Percentiles rank a stretch among this genome's conserved stretches.
These are phyloP conservation scores for Diaprepes abbreviatus DNA, from an alignment of 2,888 invertebrate genomes.

Conservation along the genomic window DNA sequence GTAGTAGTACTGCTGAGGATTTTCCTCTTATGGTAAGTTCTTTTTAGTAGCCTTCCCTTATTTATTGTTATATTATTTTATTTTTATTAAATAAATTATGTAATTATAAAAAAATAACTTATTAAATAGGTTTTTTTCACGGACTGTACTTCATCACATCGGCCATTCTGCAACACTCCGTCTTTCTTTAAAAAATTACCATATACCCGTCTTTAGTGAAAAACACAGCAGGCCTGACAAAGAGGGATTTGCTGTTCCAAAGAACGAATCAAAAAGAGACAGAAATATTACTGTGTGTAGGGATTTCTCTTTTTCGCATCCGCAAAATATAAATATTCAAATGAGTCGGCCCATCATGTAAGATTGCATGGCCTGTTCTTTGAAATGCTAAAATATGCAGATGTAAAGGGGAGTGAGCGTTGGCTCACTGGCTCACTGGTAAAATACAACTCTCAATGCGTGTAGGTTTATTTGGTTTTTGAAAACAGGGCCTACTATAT, in stretches of 20 bases:
- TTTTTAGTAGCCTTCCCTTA: too few species aligned
- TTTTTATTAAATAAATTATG: too few species aligned
- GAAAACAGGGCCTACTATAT: slow-evolving; percentile 17
- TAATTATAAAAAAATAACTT: too few species aligned
- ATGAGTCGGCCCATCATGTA: slow-evolving; percentile 57
- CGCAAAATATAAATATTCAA: slow-evolving; percentile 59
- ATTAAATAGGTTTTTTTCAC: slow-evolving; percentile 35
- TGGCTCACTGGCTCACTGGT: slow-evolving; percentile 52
- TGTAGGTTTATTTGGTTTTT: slow-evolving; percentile 18
- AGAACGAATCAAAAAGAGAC: slow-evolving; percentile 16
- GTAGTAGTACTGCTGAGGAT: too few species aligned
- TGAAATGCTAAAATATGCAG: slow-evolving; percentile 66
- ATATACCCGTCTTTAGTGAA: slow-evolving; percentile 24
- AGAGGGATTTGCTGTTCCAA: background rate
- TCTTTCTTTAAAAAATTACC: slow-evolving; percentile 53
- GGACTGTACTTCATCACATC: slow-evolving; percentile 51
- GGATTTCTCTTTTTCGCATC: slow-evolving; percentile 34
- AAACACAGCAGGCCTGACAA: slow-evolving; percentile 5
- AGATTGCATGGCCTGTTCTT: slow-evolving; percentile 64
- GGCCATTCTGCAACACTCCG: slow-evolving; percentile 49
- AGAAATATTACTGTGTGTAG: slow-evolving; percentile 29
- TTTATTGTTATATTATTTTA: too few species aligned
- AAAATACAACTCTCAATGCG: slow-evolving; percentile 24
- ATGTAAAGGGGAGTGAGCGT: slow-evolving; percentile 62
- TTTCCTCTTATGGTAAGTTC: too few species aligned